Evolutionary conservation across 2,888 invertebrate species (phyloP).

Genomic region (Rhabditoides inermis): DNA sequence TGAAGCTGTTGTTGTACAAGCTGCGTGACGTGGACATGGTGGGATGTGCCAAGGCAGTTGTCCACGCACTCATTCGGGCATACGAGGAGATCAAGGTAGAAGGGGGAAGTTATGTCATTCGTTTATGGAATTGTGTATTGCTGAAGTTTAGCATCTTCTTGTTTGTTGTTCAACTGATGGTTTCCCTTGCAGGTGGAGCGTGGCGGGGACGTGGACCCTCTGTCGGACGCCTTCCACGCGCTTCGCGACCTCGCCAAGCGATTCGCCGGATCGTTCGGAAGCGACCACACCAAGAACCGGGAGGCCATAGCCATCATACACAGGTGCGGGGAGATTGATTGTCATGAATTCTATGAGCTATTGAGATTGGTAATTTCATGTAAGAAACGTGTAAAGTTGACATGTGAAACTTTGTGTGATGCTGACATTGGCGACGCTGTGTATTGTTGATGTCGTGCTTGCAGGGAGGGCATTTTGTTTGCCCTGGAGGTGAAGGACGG

Average conservation of each 20-base stretch:
- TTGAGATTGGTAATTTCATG: no score
- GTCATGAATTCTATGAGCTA: no score
- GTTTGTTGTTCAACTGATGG: no score
- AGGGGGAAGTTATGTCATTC: not conserved
- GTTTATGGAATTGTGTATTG: not conserved
- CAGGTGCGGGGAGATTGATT: slow-evolving; percentile 11
- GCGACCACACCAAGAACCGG: slow-evolving; percentile 30
- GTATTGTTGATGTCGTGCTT: slow-evolving; percentile 4
- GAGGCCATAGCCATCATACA: slow-evolving; percentile 42
- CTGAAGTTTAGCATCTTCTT: no score
- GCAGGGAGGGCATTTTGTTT: slow-evolving; percentile 61
- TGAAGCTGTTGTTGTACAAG: slow-evolving; percentile 90
- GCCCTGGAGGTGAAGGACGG: slow-evolving; percentile 68
- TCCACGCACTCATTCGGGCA: slow-evolving; percentile 78
- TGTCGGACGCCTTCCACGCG: slow-evolving; percentile 36
- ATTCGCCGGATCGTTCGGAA: slow-evolving; percentile 67
- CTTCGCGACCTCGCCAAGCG: slow-evolving; percentile 82
- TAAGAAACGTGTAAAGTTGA: no score
- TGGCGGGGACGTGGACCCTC: slow-evolving; percentile 30
- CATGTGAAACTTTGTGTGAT: no score
- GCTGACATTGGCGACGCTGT: no score
- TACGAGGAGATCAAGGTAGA: slow-evolving; percentile 65
- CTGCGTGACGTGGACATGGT: slow-evolving; percentile 94
- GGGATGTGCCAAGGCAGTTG: slow-evolving; percentile 86
- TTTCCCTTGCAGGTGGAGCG: slow-evolving; percentile 4